Evolutionary conservation across 2,888 invertebrate species (phyloP).

Genomic region (Muscina levida): DNA sequence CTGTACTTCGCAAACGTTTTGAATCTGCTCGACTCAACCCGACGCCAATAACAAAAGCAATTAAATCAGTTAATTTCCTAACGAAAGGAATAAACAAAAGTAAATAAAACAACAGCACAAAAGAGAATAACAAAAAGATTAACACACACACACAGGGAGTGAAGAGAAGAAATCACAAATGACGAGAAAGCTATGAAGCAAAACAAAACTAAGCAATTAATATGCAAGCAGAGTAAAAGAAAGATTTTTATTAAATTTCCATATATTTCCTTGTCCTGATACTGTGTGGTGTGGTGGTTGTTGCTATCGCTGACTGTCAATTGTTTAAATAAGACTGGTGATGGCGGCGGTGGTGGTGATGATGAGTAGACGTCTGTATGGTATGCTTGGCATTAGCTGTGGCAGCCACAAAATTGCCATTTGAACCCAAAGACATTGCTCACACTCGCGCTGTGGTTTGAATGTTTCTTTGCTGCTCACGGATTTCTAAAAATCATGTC

Average conservation of each 20-base stretch:
- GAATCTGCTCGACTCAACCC: too few species aligned
- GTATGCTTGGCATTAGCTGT: too few species aligned
- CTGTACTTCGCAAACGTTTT: not conserved
- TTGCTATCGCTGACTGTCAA: not conserved
- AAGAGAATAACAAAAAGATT: not conserved
- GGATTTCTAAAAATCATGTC: too few species aligned
- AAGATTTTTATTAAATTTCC: conserved; percentile 40
- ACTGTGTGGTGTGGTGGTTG: not conserved
- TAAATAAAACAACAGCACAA: not conserved
- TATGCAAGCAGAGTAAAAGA: conserved; percentile 46
- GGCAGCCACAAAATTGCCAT: not conserved
- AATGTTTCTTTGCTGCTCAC: too few species aligned
- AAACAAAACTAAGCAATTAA: conserved; percentile 46
- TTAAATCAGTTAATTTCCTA: conserved; percentile 35
- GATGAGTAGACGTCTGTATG: too few species aligned
- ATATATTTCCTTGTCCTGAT: not conserved
- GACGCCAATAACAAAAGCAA: not conserved
- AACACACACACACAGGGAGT: too few species aligned
- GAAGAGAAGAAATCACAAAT: too few species aligned
- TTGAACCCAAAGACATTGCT: conserved; percentile 36
- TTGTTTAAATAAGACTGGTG: conserved; percentile 7
- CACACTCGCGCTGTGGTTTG: conserved; percentile 15
- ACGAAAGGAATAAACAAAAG: not conserved
- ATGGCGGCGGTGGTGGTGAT: not conserved
- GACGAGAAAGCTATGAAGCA: too few species aligned